phyloP scores from a whole-genome alignment of 2,797 vertebrate genomes.

The Enteromius argenteus region DNA sequence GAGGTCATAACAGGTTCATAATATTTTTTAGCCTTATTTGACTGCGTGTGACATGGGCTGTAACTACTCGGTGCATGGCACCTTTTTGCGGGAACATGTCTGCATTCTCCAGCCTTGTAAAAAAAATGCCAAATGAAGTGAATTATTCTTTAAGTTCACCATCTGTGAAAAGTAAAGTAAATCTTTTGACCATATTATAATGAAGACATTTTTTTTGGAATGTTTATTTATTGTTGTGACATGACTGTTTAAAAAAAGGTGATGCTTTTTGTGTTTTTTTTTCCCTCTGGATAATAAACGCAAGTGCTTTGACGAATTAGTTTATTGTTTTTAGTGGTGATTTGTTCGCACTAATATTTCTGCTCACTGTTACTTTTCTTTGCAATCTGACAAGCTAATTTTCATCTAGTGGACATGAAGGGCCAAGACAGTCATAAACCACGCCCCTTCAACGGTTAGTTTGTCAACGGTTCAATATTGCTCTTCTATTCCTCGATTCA shows the following conservation, averaged over 20 bases:
- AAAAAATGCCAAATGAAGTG: slow-evolving; percentile 18
- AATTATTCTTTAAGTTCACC: slow-evolving; percentile 16
- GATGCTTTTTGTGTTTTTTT: slow-evolving; percentile 67
- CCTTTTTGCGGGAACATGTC: slow-evolving; percentile 80
- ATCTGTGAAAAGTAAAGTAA: slow-evolving; percentile 17
- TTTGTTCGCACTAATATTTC: not conserved
- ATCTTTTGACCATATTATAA: slow-evolving; percentile 70
- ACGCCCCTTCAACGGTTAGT: not conserved
- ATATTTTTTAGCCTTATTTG: slow-evolving; percentile 25
- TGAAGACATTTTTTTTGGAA: slow-evolving; percentile 70
- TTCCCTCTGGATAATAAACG: slow-evolving; percentile 80
- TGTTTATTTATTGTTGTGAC: slow-evolving; percentile 71
- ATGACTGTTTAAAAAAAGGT: slow-evolving; percentile 62
- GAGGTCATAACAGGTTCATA: not conserved
- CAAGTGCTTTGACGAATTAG: slow-evolving; percentile 71
- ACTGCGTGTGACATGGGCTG: slow-evolving; percentile 7
- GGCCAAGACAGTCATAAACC: not conserved
- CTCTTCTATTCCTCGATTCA: not conserved
- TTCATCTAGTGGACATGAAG: not conserved
- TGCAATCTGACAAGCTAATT: not conserved
- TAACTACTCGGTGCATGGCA: slow-evolving; percentile 77
- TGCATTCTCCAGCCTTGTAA: slow-evolving; percentile 75
- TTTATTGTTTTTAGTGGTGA: not conserved
- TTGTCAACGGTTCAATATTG: not conserved
- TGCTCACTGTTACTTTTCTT: not conserved